phyloP scores from a whole-genome alignment of 2,888 invertebrate genomes.

The Drosophila paracracens region DNA sequence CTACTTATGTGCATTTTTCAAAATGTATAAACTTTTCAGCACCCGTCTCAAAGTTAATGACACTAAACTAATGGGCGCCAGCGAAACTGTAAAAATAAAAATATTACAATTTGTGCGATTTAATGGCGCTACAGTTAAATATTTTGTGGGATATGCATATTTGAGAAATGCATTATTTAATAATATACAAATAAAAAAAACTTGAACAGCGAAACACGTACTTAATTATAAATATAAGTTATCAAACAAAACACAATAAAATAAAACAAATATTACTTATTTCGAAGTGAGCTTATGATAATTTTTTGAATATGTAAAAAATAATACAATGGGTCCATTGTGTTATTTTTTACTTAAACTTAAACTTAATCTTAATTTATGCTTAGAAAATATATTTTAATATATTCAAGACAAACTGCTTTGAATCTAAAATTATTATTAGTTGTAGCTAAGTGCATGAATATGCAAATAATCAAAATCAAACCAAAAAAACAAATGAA shows the following conservation, averaged over 20 bases:
- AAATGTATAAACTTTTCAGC: neutral
- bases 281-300: neutral
- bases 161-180: neutral
- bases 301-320: neutral
- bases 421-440: neutral
- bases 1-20: neutral
- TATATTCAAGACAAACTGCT: neutral
- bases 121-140: neutral
- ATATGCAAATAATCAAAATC: neutral
- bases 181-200: neutral
- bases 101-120: too few species aligned
- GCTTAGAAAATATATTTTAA: neutral
- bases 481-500: neutral
- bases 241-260: neutral
- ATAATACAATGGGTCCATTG: neutral
- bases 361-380: neutral
- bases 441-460: neutral
- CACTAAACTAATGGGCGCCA: too few species aligned
- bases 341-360: too few species aligned
- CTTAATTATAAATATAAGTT: neutral
- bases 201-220: neutral
- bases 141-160: neutral
- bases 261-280: neutral
- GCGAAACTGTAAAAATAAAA: neutral
- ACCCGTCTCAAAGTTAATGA: neutral